A percentile compares a stretch with the other conserved stretches of the same genome.
These are phyloP conservation scores for Motacilla alba DNA, from an alignment of 2,113 vertebrate genomes.

Conservation along the genomic window DNA sequence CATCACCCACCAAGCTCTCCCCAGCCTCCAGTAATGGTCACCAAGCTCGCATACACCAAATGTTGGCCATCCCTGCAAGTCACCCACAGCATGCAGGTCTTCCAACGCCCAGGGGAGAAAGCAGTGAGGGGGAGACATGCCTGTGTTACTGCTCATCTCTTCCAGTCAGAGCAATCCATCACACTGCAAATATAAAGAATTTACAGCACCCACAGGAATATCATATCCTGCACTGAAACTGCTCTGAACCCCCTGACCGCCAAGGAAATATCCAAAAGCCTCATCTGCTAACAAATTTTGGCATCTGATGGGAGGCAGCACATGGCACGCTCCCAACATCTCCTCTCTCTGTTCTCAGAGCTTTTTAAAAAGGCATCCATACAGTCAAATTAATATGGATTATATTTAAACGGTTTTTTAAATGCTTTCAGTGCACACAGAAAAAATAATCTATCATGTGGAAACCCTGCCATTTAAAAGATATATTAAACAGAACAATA, in stretches of 20 bases:
- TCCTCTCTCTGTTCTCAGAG: neutral
- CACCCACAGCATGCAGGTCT: neutral
- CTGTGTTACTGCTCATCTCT: neutral
- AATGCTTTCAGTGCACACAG: neutral
- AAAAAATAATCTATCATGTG: neutral
- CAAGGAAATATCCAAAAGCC: neutral
- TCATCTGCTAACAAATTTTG: conserved; percentile 5
- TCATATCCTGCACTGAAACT: neutral
- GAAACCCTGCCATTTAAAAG: neutral
- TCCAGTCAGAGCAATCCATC: neutral
- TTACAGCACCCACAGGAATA: neutral
- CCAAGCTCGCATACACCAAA: neutral
- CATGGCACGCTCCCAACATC: neutral
- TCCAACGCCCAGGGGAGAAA: rapidly evolving
- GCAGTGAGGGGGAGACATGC: rapidly evolving
- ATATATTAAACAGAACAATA: neutral
- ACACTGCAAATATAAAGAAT: neutral
- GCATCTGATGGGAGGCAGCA: neutral
- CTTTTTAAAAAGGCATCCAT: neutral
- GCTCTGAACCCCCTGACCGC: neutral
- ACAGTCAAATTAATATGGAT: neutral
- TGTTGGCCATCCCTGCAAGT: neutral
- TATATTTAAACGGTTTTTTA: neutral
- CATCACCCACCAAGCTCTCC: neutral
- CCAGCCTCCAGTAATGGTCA: rapidly evolving